Evolutionary conservation across 2,113 vertebrate species (phyloP), one percentile per base, ranked within the genome.

Genomic region (Chroicocephalus ridibundus): DNA sequence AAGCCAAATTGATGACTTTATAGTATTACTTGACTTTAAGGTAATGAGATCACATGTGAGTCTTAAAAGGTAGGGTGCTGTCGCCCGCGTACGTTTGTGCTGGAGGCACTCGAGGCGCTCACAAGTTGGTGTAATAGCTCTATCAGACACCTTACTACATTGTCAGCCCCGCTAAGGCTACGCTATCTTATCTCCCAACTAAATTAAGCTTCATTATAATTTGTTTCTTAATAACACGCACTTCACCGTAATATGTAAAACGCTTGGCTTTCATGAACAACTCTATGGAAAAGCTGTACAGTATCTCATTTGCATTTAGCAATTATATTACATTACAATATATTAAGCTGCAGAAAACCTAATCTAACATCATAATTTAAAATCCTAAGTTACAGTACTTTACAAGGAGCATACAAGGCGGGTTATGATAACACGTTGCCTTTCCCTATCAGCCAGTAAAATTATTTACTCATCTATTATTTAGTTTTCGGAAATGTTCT

Each of bases 321-420:
- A 98, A 98, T 98, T 98, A 98, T 97, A 95, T 97, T 98, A 95
- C 84, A 97, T 96, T 97, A 97, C 87, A 95, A 97, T 97, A 97
- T 97, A 98, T 97, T 98, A 98, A 97, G 97, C 96, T 94, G 78
- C 88, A 97, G 96, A 97, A 98, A 98, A 97, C 93, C 85, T 98
- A 97, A 97, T 98, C 94, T 98, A 97, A 96, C 88, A 96, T 96
- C 93, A 95, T 98, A 96, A 98, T 98, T 98, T 97, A 96, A 97
- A 97, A 97, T 96, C 96, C 92, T 96, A 95, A 97, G 97, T 97
- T 98, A 95, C 82, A 82, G 77, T 80, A 79, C 92, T 97, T 98
- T 97, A 97, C 93, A 97, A 88, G 89, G 93, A 94, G 88, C 91
- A 97, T 95, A 97, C 95, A 97, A 97, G 96, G 96, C 93, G 90